These are phyloP conservation scores for Heliconius hermathena DNA, from an alignment of 1,140 invertebrate genomes.

Conservation along the genomic window DNA sequence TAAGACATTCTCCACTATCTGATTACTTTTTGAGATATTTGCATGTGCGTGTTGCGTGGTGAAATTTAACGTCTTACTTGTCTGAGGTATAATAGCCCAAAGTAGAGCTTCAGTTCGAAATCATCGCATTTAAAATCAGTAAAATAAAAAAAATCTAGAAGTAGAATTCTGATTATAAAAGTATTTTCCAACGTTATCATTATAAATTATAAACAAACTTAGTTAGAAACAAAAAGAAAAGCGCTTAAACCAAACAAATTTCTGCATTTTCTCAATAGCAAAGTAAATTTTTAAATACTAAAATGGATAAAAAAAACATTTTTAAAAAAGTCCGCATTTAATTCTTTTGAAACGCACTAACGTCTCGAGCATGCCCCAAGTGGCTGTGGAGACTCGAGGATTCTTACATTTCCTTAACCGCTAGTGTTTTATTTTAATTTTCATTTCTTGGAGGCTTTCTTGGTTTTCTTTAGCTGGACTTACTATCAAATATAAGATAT, in stretches of 20 bases:
- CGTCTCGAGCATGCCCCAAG: slow-evolving; percentile 32
- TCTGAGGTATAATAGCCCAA: too few relatives aligned
- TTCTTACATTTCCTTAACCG: slow-evolving; percentile 25
- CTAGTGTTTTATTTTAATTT: slow-evolving; percentile 37
- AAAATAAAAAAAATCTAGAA: too few relatives aligned
- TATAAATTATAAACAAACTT: background rate
- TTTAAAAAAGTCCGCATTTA: slow-evolving; percentile 35
- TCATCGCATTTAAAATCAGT: too few relatives aligned
- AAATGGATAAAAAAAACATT: slow-evolving; percentile 2
- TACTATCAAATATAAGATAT: background rate
- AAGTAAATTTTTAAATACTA: slow-evolving; percentile 7
- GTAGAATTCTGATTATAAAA: too few relatives aligned
- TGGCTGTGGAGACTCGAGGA: slow-evolving; percentile 28
- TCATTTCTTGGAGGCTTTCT: slow-evolving; percentile 25
- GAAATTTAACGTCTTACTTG: too few relatives aligned
- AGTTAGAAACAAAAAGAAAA: background rate
- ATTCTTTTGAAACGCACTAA: slow-evolving; percentile 43
- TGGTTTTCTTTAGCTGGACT: slow-evolving; percentile 10
- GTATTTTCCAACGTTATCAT: background rate
- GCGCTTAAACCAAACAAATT: background rate
- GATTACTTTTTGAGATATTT: too few relatives aligned
- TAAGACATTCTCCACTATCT: background rate
- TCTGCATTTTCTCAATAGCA: background rate
- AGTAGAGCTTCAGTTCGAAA: too few relatives aligned
- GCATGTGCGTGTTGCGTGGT: background rate